Conservation (phyloP, 2,888 invertebrate genomes). For the Epiblema foenella region DNA sequence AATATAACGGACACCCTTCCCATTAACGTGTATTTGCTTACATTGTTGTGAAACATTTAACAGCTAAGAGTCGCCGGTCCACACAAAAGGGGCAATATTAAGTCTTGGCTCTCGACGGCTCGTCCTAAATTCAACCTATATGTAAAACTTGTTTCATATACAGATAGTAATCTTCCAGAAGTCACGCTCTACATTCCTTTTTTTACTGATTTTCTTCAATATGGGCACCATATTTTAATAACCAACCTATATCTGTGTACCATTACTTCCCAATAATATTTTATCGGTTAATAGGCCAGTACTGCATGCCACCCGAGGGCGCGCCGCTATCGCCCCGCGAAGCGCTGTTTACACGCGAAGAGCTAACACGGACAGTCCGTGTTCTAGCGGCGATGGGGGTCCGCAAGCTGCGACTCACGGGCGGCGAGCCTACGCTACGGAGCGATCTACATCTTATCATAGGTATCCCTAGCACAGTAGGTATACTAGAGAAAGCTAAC, state of each 20-base stretch:
- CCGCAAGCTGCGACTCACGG: conserved; percentile 96
- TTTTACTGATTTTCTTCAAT: too few species aligned
- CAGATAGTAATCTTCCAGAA: too few species aligned
- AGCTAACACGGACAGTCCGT: conserved; percentile 91
- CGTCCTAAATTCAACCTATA: too few species aligned
- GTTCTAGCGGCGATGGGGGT: conserved; percentile 96
- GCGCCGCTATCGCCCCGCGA: conserved; percentile 91
- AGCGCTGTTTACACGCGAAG: conserved; percentile 91
- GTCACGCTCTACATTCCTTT: too few species aligned
- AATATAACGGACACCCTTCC: background rate
- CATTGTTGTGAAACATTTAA: background rate
- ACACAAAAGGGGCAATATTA: too few species aligned
- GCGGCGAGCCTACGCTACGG: conserved; percentile 98
- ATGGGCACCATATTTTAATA: too few species aligned
- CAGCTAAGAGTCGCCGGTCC: background rate
- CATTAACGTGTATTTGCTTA: background rate
- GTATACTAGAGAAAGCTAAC: background rate
- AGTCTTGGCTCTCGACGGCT: too few species aligned
- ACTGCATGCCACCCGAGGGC: conserved; percentile 99
- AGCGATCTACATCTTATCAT: conserved; percentile 94
- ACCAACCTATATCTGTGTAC: too few species aligned
- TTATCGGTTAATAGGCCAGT: conserved; percentile 87
- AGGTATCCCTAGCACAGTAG: conserved; percentile 75
- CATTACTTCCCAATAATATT: too few species aligned
- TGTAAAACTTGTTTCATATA: too few species aligned